Evolutionary conservation across 92 coral and sea anemone genomes (phyloP).

Genomic region (Zoanthus solanderi): DNA sequence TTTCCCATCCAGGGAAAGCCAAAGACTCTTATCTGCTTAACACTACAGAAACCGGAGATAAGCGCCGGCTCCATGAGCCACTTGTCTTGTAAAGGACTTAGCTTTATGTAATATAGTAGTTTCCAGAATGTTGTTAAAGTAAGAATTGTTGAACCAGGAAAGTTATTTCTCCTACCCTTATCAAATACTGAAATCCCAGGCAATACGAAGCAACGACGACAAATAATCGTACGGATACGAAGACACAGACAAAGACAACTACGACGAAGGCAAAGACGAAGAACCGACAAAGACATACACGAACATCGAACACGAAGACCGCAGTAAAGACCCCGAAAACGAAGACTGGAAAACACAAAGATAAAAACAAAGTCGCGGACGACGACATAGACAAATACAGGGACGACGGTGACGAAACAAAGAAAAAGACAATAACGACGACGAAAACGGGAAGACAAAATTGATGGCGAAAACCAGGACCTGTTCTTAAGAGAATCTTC

Average conservation of each 20-base stretch:
- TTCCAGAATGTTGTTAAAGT: not conserved
- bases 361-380: too few species aligned
- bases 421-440: too few species aligned
- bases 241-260: not conserved
- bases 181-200: not conserved
- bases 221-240: not conserved
- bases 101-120: not conserved
- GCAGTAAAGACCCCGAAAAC: not conserved
- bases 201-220: not conserved
- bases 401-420: too few species aligned
- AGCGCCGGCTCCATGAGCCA: too few species aligned
- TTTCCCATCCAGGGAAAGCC: too few species aligned
- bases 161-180: not conserved
- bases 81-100: too few species aligned
- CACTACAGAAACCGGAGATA: too few species aligned
- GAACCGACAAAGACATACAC: not conserved
- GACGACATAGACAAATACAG: too few species aligned
- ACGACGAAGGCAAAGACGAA: not conserved
- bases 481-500: too few species aligned
- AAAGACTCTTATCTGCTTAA: too few species aligned
- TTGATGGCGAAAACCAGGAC: too few species aligned
- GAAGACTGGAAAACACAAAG: not conserved
- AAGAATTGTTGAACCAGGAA: not conserved
- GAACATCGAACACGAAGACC: not conserved
- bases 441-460: too few species aligned